phyloP scores from a whole-genome alignment of 2,113 vertebrate genomes.

The Tragelaphus scriptus region DNA sequence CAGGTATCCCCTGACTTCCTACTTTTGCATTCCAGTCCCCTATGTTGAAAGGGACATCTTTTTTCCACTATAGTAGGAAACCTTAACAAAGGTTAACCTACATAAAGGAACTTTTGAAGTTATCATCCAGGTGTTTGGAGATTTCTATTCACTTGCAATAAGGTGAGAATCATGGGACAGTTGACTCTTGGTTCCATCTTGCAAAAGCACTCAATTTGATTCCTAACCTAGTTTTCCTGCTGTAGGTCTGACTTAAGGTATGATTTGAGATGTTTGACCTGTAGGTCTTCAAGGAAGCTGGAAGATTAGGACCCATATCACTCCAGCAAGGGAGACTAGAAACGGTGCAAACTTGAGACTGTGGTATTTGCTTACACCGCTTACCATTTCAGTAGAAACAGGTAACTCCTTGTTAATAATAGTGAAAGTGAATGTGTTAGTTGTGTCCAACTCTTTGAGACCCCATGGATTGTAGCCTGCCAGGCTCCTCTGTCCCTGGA shows the following conservation, averaged over 20 bases:
- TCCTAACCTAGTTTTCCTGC: not conserved
- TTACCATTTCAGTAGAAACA: not conserved
- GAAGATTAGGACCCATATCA: not conserved
- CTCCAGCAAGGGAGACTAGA: not conserved
- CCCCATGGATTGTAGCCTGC: not conserved
- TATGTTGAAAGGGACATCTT: not conserved
- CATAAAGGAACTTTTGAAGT: not conserved
- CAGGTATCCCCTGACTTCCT: not conserved
- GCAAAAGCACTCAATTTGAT: not conserved
- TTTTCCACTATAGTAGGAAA: not conserved
- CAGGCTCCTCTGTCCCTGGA: not conserved
- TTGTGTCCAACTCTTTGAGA: not conserved
- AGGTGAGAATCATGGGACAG: not conserved
- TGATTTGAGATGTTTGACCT: not conserved
- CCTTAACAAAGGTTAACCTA: not conserved
- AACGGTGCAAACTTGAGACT: not conserved
- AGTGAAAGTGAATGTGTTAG: not conserved
- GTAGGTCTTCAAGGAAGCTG: not conserved
- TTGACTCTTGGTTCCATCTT: not conserved
- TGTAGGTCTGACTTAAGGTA: not conserved
- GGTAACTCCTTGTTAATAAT: not conserved
- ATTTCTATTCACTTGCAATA: not conserved
- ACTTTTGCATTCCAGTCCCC: not conserved
- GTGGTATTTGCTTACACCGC: not conserved
- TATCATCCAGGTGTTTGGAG: not conserved